phyloP scores from a whole-genome alignment of 2,113 vertebrate genomes.

The Campylomormyrus tamandua region DNA sequence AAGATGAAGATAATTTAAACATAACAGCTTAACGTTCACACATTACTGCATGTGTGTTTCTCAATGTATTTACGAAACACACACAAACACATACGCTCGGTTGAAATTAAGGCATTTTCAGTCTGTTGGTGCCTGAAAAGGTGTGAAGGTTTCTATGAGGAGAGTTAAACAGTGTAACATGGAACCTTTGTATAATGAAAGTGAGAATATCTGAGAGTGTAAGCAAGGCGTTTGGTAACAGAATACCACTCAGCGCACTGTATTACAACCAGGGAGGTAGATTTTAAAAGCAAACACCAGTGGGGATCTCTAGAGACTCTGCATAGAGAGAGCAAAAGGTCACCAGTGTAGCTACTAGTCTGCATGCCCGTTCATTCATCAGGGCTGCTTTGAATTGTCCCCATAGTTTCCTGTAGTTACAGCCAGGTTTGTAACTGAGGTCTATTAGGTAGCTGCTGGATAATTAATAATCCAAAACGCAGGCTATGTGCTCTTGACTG shows the following conservation, averaged over 20 bases:
- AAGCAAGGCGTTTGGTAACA: slow-evolving; percentile 28
- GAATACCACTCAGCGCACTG: slow-evolving; percentile 12
- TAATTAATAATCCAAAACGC: slow-evolving; percentile 26
- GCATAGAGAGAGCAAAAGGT: slow-evolving; percentile 24
- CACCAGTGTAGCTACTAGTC: slow-evolving; percentile 22
- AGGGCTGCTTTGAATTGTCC: slow-evolving; percentile 26
- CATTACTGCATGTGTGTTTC: slow-evolving; percentile 26
- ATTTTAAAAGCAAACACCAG: slow-evolving; percentile 17
- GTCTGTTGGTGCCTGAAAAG: slow-evolving; percentile 38
- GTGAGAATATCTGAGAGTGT: slow-evolving; percentile 33
- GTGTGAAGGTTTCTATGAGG: slow-evolving; percentile 16
- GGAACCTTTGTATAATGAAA: slow-evolving; percentile 44
- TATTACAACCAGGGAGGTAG: background rate
- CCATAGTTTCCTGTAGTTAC: slow-evolving; percentile 22
- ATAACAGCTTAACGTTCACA: background rate
- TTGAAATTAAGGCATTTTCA: slow-evolving; percentile 59
- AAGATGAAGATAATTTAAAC: background rate
- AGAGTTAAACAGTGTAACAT: slow-evolving; percentile 34
- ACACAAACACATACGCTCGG: background rate
- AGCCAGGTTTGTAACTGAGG: slow-evolving; percentile 13
- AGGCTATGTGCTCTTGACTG: slow-evolving; percentile 10
- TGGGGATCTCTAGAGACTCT: background rate
- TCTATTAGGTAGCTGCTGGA: slow-evolving; percentile 18
- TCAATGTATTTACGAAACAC: background rate
- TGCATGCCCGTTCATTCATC: slow-evolving; percentile 31